Percentiles rank a stretch among this genome's conserved stretches.
phyloP scores from a whole-genome alignment of 2,113 vertebrate genomes.

The Bubo bubo region DNA sequence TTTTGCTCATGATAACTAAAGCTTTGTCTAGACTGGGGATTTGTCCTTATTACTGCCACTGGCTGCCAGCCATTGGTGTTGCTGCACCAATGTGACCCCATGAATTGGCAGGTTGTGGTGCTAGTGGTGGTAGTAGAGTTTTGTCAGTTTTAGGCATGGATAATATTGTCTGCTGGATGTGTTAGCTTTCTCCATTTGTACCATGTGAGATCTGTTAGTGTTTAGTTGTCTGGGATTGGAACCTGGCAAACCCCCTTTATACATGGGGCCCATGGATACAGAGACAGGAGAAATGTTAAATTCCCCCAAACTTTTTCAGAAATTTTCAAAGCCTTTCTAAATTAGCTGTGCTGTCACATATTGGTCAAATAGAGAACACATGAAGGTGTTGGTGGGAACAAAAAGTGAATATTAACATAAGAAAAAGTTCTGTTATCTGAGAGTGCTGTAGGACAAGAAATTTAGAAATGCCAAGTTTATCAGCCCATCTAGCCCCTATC shows the following conservation, averaged over 20 bases:
- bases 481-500: conserved; percentile 8
- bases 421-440: background rate
- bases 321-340: background rate
- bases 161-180: background rate
- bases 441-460: background rate
- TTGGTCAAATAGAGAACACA: background rate
- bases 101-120: background rate
- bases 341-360: background rate
- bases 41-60: conserved; percentile 28
- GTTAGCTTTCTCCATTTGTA: background rate
- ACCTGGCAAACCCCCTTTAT: background rate
- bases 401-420: background rate
- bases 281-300: background rate
- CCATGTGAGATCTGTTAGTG: background rate
- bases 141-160: background rate
- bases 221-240: background rate
- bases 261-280: background rate
- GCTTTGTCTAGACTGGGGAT: conserved; percentile 66
- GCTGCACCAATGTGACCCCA: background rate
- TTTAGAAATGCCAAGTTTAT: conserved; percentile 32
- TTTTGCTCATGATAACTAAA: conserved; percentile 32
- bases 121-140: background rate
- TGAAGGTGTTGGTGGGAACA: background rate
- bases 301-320: conserved; percentile 1
- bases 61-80: conserved; percentile 41